Percentiles rank a stretch among this genome's conserved stretches.
Evolutionary conservation across 2,113 vertebrate genomes (phyloP).

Genomic region (Microcebus tavaratra): DNA sequence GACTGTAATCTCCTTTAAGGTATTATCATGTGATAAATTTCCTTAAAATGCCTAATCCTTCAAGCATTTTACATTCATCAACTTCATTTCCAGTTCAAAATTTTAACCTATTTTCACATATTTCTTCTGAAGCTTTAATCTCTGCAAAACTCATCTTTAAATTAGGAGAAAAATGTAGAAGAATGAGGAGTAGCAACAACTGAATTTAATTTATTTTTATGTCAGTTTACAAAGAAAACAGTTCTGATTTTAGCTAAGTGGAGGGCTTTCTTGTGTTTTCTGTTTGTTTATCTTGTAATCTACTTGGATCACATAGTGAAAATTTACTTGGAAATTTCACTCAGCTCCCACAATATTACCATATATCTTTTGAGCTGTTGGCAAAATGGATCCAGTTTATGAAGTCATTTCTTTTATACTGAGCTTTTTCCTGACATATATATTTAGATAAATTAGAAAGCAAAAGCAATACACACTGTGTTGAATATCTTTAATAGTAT

Average conservation of each 20-base stretch:
- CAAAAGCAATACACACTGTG: background rate
- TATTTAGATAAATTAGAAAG: constrained; percentile 50
- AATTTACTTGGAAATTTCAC: constrained; percentile 51
- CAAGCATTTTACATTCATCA: background rate
- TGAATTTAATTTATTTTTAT: constrained; percentile 40
- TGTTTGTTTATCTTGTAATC: background rate
- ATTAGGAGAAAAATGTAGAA: background rate
- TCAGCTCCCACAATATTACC: background rate
- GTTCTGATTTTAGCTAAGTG: constrained; percentile 48
- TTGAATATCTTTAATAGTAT: constrained; percentile 51
- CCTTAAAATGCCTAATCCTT: background rate
- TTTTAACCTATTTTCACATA: background rate
- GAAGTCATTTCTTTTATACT: constrained; percentile 11
- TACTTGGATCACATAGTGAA: constrained; percentile 37
- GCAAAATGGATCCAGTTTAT: constrained; percentile 39
- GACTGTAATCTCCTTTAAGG: background rate
- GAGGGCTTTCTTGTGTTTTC: background rate
- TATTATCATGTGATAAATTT: background rate
- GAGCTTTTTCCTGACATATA: constrained; percentile 37
- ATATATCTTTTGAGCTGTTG: background rate
- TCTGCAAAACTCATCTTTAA: background rate
- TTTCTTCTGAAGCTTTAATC: background rate
- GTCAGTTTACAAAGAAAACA: constrained; percentile 6
- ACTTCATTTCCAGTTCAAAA: background rate
- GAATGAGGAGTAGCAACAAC: background rate